phyloP scores from a whole-genome alignment of 1,140 invertebrate genomes.

The Bombus consobrinus region DNA sequence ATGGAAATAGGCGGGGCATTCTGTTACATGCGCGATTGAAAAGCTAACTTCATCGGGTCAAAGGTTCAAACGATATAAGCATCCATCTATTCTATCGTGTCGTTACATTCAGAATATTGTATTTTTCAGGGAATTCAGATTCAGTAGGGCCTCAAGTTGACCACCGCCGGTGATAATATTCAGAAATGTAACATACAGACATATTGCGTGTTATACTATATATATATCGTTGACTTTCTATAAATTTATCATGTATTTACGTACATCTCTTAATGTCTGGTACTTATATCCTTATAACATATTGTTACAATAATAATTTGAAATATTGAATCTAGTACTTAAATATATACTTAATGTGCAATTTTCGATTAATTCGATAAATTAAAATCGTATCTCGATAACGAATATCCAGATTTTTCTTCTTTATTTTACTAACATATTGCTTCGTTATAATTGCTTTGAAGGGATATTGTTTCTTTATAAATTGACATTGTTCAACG shows the following conservation, averaged over 20 bases:
- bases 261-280: neutral
- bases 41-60: neutral
- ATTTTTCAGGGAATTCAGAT: neutral
- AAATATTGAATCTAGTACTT: too few species aligned
- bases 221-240: neutral
- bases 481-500: neutral
- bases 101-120: neutral
- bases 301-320: neutral
- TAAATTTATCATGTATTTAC: neutral
- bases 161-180: neutral
- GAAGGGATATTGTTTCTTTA: neutral
- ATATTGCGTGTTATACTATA: too few species aligned
- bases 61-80: conserved; percentile 15
- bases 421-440: neutral
- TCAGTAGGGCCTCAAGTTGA: neutral
- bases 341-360: neutral
- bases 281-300: neutral
- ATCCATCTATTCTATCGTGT: neutral
- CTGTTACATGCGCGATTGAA: conserved; percentile 15
- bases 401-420: neutral
- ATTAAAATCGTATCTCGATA: neutral
- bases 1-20: neutral
- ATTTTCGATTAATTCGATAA: neutral
- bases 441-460: neutral
- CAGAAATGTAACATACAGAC: too few species aligned